Evolutionary conservation across 2,113 vertebrate species (phyloP), one percentile per base, ranked within the genome.

Genomic region (Dipodomys spectabilis): DNA sequence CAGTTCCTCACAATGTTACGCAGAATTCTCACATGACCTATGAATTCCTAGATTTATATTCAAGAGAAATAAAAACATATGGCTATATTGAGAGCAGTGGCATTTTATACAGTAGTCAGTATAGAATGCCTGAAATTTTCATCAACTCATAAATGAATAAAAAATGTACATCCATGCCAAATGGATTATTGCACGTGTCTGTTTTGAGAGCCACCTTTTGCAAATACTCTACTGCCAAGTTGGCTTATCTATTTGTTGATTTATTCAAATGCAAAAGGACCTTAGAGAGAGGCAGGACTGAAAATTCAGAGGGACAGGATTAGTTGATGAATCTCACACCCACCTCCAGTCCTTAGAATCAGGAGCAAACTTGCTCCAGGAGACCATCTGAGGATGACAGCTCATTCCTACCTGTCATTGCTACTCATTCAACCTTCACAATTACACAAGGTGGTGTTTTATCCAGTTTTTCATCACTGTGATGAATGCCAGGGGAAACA

Each of bases 151-250:
- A 16, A 82, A 65, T 2, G 12, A 53, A 39, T 71, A 13, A 84
- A 57, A 44, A 68, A 16, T n/a, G 97, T 97, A 95, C 97, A 88
- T 90, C 93, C 92, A 11, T 96, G 98, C 97, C 97, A 23, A 93
- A 96, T 73, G 15, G 95, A 97, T 98, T 97, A 98, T 97, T 94
- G 95, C 94, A 75, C n/a, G 79, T n/a, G 84, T 95, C 98, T 88
- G 23, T 82, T 86, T 94, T 91, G 83, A 91, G 78, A 97, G 45
- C 82, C 79, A 16, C 95, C 5, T 94, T 95, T 85, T 96, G 96
- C 85, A 96, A 96, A 97, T 93, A 94, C 97, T 96, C 95, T 95
- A 83, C 96, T 72, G 71, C 28, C 4, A 1, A 45, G 9, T 89
- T 5, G 86, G 77, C 94, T 97, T 74, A 28, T 96, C 95, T 30